These are phyloP conservation scores for Tortrix viridana DNA, from an alignment of 2,888 invertebrate species.

Conservation along the genomic window DNA sequence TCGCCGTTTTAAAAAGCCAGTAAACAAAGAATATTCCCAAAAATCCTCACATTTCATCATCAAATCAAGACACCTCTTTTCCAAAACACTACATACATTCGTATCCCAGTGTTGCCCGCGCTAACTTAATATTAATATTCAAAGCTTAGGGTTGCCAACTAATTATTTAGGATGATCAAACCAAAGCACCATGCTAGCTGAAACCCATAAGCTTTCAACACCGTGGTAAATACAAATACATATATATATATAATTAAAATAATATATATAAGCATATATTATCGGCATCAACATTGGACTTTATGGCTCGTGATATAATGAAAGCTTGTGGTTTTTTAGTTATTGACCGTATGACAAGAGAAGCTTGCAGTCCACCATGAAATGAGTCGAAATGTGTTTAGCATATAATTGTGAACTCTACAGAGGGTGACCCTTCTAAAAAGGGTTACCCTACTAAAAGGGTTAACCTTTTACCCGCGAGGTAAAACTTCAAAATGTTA, in stretches of 20 bases:
- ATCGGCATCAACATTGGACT: conserved; percentile 79
- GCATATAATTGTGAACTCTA: conserved; percentile 18
- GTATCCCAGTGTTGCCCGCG: conserved; percentile 20
- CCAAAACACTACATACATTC: neutral
- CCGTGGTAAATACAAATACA: conserved; percentile 46
- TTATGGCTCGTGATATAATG: conserved; percentile 56
- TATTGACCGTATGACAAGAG: conserved; percentile 44
- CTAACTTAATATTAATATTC: conserved; percentile 38
- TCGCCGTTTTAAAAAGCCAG: no score
- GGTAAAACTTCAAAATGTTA: no score
- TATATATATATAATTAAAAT: conserved; percentile 35
- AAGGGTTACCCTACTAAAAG: no score
- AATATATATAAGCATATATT: conserved; percentile 38
- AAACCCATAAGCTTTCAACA: conserved; percentile 80
- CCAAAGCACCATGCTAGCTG: conserved; percentile 68
- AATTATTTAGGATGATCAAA: conserved; percentile 42
- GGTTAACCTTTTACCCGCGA: no score
- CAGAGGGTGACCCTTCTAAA: neutral
- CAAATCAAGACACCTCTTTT: conserved; percentile 19
- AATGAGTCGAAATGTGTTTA: conserved; percentile 48
- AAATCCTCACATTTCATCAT: neutral
- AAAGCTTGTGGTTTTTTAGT: conserved; percentile 75
- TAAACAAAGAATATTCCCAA: no score
- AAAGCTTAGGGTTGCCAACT: conserved; percentile 74
- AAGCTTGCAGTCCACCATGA: conserved; percentile 37